Conservation (phyloP, 2,888 invertebrate species). For the Erpobdella octoculata region DNA sequence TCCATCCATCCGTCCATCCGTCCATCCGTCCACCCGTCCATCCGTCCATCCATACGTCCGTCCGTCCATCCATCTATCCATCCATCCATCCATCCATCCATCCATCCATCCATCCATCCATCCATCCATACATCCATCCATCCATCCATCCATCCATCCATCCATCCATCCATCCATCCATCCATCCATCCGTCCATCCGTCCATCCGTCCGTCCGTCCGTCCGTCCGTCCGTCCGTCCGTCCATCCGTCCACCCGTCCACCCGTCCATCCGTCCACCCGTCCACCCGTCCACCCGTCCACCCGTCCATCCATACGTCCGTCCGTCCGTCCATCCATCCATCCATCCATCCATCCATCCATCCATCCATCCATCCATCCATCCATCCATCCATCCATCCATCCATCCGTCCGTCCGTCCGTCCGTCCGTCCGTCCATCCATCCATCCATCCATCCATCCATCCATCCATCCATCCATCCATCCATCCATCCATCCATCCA, state of each 20-base stretch:
- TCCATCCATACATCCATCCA: neutral
- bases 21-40: neutral
- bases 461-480: no score
- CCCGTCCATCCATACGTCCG: neutral
- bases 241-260: neutral
- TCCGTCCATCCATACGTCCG: neutral
- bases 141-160: neutral
- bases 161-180: neutral
- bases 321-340: neutral
- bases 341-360: no score
- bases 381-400: no score
- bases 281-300: neutral
- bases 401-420: no score
- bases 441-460: no score
- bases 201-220: neutral
- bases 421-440: no score
- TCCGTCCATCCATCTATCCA: neutral
- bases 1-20: neutral
- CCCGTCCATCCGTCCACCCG: neutral
- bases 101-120: neutral
- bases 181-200: neutral
- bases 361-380: no score
- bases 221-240: neutral
- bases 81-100: neutral
- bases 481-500: no score